Conservation (phyloP, 2,888 invertebrate genomes). For the Cryptus armator region DNA sequence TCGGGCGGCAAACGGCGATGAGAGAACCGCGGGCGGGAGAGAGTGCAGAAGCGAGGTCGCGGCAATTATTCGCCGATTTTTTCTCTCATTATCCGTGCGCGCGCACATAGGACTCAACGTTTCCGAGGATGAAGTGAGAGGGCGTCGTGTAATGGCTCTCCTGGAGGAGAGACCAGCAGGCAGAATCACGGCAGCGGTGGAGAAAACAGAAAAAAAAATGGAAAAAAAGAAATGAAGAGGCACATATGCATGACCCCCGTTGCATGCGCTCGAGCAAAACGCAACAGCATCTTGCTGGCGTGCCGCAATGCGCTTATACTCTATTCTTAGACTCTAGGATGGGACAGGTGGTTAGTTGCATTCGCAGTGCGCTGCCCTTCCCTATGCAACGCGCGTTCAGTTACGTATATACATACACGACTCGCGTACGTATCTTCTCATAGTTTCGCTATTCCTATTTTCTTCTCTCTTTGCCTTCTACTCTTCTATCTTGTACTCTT, state of each 20-base stretch:
- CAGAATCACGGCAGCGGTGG: conserved; percentile 33
- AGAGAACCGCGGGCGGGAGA: conserved; percentile 55
- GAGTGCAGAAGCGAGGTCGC: conserved; percentile 69
- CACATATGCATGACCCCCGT: conserved; percentile 58
- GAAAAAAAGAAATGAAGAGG: conserved; percentile 47
- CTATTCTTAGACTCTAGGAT: conserved; percentile 82
- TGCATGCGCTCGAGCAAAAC: conserved; percentile 53
- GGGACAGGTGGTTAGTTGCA: conserved; percentile 80
- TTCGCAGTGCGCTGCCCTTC: conserved; percentile 60
- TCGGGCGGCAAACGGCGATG: conserved; percentile 36
- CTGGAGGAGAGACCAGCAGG: conserved; percentile 37
- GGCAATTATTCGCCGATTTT: conserved; percentile 78
- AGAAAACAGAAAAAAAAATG: conserved; percentile 32
- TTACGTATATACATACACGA: conserved; percentile 35
- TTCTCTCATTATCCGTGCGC: conserved; percentile 74
- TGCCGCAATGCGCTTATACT: conserved; percentile 73
- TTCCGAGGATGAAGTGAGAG: conserved; percentile 59
- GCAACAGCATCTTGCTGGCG: conserved; percentile 71
- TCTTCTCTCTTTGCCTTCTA: conserved; percentile 38
- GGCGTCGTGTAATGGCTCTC: conserved; percentile 39
- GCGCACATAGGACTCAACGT: conserved; percentile 18
- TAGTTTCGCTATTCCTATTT: conserved; percentile 31
- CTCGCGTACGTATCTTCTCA: conserved; percentile 8
- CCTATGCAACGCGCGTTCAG: conserved; percentile 18
- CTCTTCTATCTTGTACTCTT: conserved; percentile 20